Conservation (phyloP, 1,140 invertebrate species). For the Aphelenchoides avenae region DNA sequence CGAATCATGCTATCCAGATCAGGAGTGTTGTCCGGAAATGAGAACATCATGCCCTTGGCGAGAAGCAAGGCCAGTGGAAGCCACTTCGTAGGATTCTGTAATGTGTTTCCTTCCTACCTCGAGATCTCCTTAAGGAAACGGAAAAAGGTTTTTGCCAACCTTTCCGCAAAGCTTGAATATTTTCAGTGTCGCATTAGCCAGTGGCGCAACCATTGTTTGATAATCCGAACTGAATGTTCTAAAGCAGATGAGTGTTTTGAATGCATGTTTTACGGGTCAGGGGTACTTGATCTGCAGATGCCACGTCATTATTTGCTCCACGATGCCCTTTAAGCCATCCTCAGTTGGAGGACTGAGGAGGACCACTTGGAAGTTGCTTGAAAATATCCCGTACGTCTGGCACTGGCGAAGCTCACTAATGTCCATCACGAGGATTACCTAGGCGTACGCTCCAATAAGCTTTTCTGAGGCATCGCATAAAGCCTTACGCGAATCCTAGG, state of each 20-base stretch:
- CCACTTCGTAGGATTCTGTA: slow-evolving; percentile 7
- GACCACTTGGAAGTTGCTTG: slow-evolving; percentile 21
- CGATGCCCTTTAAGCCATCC: slow-evolving; percentile 8
- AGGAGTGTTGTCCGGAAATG: slow-evolving; percentile 33
- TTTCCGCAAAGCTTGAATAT: slow-evolving; percentile 19
- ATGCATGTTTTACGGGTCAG: no score
- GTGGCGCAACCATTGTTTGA: slow-evolving; percentile 10
- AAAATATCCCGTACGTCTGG: slow-evolving; percentile 19
- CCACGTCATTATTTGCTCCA: slow-evolving; percentile 29
- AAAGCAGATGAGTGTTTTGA: not conserved
- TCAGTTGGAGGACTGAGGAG: slow-evolving; percentile 6
- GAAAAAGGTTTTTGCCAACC: not conserved
- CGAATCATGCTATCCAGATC: slow-evolving; percentile 26
- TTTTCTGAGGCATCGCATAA: slow-evolving; percentile 1
- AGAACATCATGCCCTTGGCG: slow-evolving; percentile 28
- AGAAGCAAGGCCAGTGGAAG: slow-evolving; percentile 15
- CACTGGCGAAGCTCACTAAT: slow-evolving; percentile 14
- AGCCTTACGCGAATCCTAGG: not conserved
- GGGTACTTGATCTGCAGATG: slow-evolving; percentile 28
- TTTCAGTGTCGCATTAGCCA: slow-evolving; percentile 14
- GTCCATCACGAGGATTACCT: slow-evolving; percentile 35
- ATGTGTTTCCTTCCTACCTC: no score
- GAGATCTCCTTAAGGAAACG: not conserved
- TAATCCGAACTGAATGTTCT: slow-evolving; percentile 38
- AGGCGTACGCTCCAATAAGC: slow-evolving; percentile 11